phyloP scores from a whole-genome alignment of 2,113 vertebrate species.

The Cnemophilus loriae region DNA sequence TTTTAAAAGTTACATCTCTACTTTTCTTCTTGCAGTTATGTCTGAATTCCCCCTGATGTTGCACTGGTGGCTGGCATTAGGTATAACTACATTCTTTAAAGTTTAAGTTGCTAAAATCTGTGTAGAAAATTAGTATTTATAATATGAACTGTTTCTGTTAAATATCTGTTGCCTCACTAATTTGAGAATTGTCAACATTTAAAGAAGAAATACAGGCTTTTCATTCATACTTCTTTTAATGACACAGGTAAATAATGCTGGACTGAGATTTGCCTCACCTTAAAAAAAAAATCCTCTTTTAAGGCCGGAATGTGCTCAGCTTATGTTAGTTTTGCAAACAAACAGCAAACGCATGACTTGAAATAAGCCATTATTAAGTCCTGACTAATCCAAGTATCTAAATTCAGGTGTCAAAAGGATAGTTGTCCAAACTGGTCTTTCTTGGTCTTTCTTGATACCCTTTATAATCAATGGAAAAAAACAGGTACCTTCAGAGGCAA shows the following conservation, averaged over 20 bases:
- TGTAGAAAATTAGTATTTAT: not conserved
- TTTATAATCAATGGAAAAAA: not conserved
- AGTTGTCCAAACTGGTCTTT: not conserved
- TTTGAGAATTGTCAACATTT: not conserved
- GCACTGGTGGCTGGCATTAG: conserved; percentile 87
- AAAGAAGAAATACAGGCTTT: not conserved
- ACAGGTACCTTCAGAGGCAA: not conserved
- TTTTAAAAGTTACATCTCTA: not conserved
- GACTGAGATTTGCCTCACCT: not conserved
- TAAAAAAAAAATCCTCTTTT: not conserved
- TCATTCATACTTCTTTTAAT: not conserved
- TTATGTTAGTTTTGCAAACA: not conserved
- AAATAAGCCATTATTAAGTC: not conserved
- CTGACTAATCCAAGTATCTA: not conserved
- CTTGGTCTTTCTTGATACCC: not conserved
- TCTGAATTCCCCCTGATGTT: conserved; percentile 80
- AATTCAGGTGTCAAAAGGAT: not conserved
- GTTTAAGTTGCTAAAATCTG: not conserved
- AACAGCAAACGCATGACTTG: not conserved
- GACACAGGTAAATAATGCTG: not conserved
- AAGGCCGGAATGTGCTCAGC: not conserved
- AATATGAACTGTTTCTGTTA: not conserved
- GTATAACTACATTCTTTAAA: conserved; percentile 47
- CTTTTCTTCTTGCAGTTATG: conserved; percentile 75
- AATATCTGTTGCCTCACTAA: not conserved